Percentiles rank a stretch among this genome's conserved stretches.
These are phyloP conservation scores for Nycticebus coucang DNA, from an alignment of 2,113 vertebrate species.

Conservation along the genomic window DNA sequence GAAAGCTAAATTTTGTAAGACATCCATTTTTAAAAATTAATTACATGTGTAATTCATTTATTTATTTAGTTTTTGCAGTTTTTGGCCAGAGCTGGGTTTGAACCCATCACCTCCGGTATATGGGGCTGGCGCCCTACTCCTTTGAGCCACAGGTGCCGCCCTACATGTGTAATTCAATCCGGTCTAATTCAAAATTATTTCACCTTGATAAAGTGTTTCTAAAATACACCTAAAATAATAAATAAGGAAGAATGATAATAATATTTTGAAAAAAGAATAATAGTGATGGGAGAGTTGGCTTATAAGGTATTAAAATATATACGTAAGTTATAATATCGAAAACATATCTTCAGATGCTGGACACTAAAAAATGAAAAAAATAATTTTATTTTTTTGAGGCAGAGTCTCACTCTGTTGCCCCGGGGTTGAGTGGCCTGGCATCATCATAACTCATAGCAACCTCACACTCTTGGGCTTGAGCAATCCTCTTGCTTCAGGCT, in stretches of 20 bases:
- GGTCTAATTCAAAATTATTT: conserved; percentile 22
- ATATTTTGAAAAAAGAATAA: conserved; percentile 2
- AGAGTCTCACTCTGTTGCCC: no score
- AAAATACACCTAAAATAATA: conserved; percentile 34
- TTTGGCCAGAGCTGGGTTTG: no score
- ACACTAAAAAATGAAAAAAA: no score
- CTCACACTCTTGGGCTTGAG: no score
- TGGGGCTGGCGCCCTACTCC: no score
- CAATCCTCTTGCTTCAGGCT: no score
- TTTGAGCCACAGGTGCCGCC: no score
- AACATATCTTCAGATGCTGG: not conserved
- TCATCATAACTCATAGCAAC: no score
- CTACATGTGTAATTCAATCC: conserved; percentile 20
- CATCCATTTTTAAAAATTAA: conserved; percentile 45
- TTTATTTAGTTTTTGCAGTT: no score
- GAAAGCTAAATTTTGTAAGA: conserved; percentile 36
- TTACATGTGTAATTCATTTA: conserved; percentile 21
- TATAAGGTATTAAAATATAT: conserved; percentile 23
- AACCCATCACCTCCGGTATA: no score
- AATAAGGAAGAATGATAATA: conserved; percentile 14
- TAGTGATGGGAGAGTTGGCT: not conserved
- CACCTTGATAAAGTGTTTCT: not conserved
- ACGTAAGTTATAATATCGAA: conserved; percentile 26
- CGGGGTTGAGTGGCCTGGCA: no score
- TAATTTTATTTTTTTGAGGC: no score